Conservation (phyloP, 2,888 invertebrate genomes). For the Meiosimyza platycephala region DNA sequence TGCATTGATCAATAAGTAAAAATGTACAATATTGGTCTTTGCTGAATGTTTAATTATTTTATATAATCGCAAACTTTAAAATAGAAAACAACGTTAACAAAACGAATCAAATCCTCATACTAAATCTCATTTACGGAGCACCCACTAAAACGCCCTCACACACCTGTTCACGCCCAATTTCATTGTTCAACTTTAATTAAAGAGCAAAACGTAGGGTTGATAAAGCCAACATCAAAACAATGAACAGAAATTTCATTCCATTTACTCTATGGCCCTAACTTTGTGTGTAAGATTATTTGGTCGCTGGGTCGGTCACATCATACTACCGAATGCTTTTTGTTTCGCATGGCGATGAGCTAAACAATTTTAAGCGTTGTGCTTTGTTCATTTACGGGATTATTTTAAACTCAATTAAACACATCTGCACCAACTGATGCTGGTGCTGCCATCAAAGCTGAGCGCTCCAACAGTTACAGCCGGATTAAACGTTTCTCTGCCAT, state of each 20-base stretch:
- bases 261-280: not conserved
- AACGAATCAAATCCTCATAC: not conserved
- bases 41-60: too few species aligned
- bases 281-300: not conserved
- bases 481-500: conserved; percentile 26
- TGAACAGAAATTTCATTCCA: not conserved
- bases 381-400: conserved; percentile 36
- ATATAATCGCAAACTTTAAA: not conserved
- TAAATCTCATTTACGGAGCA: not conserved
- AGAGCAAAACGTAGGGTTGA: conserved; percentile 23
- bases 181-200: conserved; percentile 39
- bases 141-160: conserved; percentile 5
- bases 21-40: too few species aligned
- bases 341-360: conserved; percentile 7
- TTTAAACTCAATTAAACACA: conserved; percentile 45
- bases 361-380: conserved; percentile 13
- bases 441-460: not conserved
- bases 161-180: conserved; percentile 19
- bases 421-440: conserved; percentile 16
- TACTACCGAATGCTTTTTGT: not conserved
- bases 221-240: conserved; percentile 35
- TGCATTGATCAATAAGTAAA: too few species aligned
- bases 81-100: not conserved
- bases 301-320: not conserved
- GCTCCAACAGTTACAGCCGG: not conserved